Evolutionary conservation across 2,797 vertebrate genomes (phyloP), one percentile per base, ranked within the genome.

Genomic region (Orientallactaga sibirica): DNA sequence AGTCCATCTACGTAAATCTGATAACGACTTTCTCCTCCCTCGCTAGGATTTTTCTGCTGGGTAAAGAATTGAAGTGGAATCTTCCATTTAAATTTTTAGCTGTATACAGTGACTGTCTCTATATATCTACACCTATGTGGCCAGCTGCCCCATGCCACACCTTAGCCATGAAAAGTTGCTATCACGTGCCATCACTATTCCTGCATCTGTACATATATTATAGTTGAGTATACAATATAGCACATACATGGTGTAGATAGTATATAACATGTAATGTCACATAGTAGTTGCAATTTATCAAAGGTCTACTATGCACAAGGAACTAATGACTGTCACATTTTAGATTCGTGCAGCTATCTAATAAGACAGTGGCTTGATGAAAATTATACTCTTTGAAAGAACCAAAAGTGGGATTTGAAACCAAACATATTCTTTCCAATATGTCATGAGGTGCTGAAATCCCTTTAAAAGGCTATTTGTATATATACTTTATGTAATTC

Each of bases 1-100:
- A n/a, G 6, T n/a, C 29, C 5, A 43, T 20, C 66, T 64, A 95
- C 78, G 96, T 95, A 29, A 86, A 92, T 75, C 83, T 58, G 55
- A 58, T 58, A 82, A 91, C 43, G 82, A 68, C 18, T 85, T 92
- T 97, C 82, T 86, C 86, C 68, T 52, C 88, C 27, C 27, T 91
- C 14, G 41, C 11, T 43, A 61, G 29, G 37, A 61, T 77, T 94
- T 91, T 52, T 90, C 15, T 52, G 55, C 78, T 25, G 41, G 48
- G 29, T 66, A 79, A 95, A 82, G 15, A 92, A 85, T 22, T 81
- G 24, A 33, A 78, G 16, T 25, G 24, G 83, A 70, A 66, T 27
- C 9, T 81, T 85, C 29, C 37, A 82, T 25, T 88, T 82, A 96
- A 77, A 87, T 41, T 61, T 89, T 66, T 55, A 80, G 55, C 15